A percentile compares a stretch with the other conserved stretches of the same genome.
Evolutionary conservation across 2,888 invertebrate genomes (phyloP).

Genomic region (Homarus gammarus): DNA sequence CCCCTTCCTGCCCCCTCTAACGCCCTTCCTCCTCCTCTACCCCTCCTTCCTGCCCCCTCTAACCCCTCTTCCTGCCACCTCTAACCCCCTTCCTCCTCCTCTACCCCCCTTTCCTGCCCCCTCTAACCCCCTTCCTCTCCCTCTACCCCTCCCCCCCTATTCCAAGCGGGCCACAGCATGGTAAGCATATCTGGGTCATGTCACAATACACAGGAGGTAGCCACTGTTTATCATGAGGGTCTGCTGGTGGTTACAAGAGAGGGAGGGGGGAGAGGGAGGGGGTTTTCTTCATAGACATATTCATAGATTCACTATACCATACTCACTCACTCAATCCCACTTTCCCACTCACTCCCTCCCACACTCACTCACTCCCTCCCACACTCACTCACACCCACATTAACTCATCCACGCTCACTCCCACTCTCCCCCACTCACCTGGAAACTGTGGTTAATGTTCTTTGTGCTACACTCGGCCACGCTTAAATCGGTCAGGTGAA

Average conservation of each 20-base stretch:
- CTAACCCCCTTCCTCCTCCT: background rate
- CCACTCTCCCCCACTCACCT: conserved; percentile 82
- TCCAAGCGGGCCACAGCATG: no score
- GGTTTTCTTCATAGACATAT: no score
- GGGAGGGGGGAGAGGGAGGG: no score
- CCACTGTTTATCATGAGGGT: no score
- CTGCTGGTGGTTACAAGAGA: no score
- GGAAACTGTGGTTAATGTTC: conserved; percentile 92
- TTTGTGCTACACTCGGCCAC: conserved; percentile 92
- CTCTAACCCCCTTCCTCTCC: no score
- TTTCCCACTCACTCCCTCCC: background rate
- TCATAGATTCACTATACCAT: no score
- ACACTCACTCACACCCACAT: background rate
- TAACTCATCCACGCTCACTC: background rate
- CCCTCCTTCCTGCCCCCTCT: background rate
- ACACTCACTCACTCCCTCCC: background rate
- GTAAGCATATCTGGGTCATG: no score
- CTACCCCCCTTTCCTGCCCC: background rate
- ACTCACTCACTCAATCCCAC: background rate
- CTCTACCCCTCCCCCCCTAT: no score
- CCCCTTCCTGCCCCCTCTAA: background rate
- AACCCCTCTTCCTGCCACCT: background rate
- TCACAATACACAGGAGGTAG: no score
- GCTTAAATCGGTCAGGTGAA: conserved; percentile 90
- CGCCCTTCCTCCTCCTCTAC: background rate